Percentiles rank a stretch among this genome's conserved stretches.
phyloP scores from a whole-genome alignment of 23 tunicate species.

The Ciona savignyi region DNA sequence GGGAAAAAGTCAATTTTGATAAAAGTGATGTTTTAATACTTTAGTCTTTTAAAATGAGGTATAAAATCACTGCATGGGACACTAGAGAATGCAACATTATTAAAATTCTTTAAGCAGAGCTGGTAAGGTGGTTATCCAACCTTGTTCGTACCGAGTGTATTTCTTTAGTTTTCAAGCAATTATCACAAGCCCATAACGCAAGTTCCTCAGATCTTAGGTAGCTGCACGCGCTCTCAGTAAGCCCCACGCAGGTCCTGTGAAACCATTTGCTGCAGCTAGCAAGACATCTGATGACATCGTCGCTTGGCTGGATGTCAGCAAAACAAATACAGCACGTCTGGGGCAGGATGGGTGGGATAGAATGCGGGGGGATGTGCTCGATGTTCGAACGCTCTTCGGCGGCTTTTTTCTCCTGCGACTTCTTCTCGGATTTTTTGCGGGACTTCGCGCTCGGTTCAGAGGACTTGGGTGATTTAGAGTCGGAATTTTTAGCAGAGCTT shows the following conservation, averaged over 20 bases:
- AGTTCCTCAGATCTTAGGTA: constrained; percentile 56
- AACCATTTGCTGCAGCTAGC: constrained; percentile 86
- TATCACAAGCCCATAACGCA: constrained; percentile 90
- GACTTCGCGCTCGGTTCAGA: constrained; percentile 13
- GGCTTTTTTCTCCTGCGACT: constrained; percentile 22
- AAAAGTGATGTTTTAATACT: no score
- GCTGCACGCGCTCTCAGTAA: constrained; percentile 56
- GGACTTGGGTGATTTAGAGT: constrained; percentile 1
- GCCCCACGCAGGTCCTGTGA: constrained; percentile 78
- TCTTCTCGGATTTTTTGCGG: constrained; percentile 64
- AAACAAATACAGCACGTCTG: constrained; percentile 50
- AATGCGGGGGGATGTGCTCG: constrained; percentile 41
- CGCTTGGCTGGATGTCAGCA: constrained; percentile 29
- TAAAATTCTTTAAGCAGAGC: background rate
- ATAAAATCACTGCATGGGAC: no score
- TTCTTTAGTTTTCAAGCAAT: constrained; percentile 57
- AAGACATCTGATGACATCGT: constrained; percentile 60
- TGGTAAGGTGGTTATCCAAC: background rate
- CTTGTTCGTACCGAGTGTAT: constrained; percentile 47
- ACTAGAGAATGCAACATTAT: background rate
- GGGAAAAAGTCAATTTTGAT: no score
- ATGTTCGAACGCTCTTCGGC: background rate
- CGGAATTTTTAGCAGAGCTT: constrained; percentile 1
- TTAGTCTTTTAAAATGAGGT: no score
- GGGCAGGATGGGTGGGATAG: constrained; percentile 39